These are phyloP conservation scores for Eupelmus urozonus DNA, from an alignment of 2,888 invertebrate species.

Conservation along the genomic window DNA sequence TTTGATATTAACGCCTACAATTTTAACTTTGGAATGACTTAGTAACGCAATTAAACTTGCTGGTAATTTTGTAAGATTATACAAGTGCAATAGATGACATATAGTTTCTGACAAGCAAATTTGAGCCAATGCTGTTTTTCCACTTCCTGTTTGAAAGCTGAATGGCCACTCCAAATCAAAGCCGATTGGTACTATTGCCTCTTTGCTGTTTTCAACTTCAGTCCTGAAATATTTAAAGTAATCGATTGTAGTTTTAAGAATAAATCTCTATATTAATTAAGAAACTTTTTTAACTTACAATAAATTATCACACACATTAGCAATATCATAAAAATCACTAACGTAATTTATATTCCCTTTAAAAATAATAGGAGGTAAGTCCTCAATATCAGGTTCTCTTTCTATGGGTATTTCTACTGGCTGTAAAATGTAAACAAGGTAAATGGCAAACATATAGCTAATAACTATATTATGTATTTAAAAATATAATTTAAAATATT, in stretches of 20 bases:
- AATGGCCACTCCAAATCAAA: conserved; percentile 86
- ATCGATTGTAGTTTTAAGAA: conserved; percentile 14
- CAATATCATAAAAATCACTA: conserved; percentile 69
- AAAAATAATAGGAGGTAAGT: conserved; percentile 67
- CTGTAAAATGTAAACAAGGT: conserved; percentile 10
- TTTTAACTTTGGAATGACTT: conserved; percentile 80
- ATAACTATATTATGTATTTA: background rate
- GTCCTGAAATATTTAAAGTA: conserved; percentile 66
- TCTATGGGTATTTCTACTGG: conserved; percentile 44
- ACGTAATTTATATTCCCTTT: conserved; percentile 68
- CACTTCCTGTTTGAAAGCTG: conserved; percentile 80
- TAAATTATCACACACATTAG: conserved; percentile 70
- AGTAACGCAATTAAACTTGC: conserved; percentile 79
- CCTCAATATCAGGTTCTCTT: conserved; percentile 60
- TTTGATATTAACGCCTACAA: conserved; percentile 83
- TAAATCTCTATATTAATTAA: too few relatives aligned
- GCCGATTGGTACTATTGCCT: conserved; percentile 79
- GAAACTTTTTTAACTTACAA: conserved; percentile 69
- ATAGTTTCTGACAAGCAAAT: conserved; percentile 79
- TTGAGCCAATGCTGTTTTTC: conserved; percentile 82
- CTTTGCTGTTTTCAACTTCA: conserved; percentile 69
- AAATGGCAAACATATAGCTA: conserved; percentile 12
- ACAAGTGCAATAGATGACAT: conserved; percentile 81
- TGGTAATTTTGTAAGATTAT: conserved; percentile 80
- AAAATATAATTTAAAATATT: background rate